Percentiles rank a stretch among this genome's conserved stretches.
phyloP scores from a whole-genome alignment of 2,888 invertebrate species.

The Apodemia mormo region DNA sequence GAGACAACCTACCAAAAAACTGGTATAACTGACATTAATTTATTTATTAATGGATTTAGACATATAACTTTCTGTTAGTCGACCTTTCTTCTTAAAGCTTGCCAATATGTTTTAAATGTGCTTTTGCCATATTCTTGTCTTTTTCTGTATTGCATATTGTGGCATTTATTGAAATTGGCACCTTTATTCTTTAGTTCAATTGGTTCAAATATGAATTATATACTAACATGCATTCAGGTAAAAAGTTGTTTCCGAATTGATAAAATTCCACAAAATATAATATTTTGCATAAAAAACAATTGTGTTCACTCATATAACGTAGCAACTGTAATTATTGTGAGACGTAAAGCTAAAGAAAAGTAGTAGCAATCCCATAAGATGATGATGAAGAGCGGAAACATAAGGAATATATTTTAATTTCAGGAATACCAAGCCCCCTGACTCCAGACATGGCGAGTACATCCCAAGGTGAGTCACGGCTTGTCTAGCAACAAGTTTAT shows the following conservation, averaged over 20 bases:
- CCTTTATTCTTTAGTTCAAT: background rate
- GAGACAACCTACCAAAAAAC: too few species aligned
- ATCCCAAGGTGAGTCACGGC: conserved; percentile 90
- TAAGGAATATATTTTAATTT: conserved; percentile 55
- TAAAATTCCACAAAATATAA: too few species aligned
- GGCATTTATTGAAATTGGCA: background rate
- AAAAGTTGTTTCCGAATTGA: too few species aligned
- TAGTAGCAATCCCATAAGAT: background rate
- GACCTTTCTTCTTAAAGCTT: conserved; percentile 7
- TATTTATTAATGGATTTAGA: background rate
- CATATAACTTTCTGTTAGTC: background rate
- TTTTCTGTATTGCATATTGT: background rate
- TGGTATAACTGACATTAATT: background rate
- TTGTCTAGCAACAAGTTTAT: conserved; percentile 77
- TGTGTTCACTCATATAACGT: too few species aligned
- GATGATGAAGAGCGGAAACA: conserved; percentile 34
- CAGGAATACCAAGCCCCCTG: conserved; percentile 84
- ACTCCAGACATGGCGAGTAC: conserved; percentile 89
- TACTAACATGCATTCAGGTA: too few species aligned
- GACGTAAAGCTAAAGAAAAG: too few species aligned
- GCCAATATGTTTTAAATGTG: background rate
- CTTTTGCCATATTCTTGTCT: background rate
- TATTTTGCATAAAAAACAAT: too few species aligned
- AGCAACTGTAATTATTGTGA: too few species aligned
- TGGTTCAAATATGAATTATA: background rate